phyloP scores from a whole-genome alignment of 2,797 vertebrate genomes.

The Muscicapa comitata region DNA sequence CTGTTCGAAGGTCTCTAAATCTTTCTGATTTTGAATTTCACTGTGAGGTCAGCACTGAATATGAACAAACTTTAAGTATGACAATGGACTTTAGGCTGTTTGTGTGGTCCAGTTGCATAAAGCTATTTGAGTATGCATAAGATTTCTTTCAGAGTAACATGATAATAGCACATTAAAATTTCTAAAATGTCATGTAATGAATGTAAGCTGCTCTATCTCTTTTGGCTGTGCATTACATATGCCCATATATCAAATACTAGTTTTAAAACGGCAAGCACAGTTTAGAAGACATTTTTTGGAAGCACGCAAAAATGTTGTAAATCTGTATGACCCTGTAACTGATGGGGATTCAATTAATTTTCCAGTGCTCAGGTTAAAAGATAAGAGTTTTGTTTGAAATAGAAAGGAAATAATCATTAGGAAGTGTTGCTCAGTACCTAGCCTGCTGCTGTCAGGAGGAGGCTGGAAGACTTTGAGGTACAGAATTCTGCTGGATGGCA shows the following conservation, averaged over 20 bases:
- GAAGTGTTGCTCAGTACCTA: not conserved
- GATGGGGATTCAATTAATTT: not conserved
- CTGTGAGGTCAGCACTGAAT: not conserved
- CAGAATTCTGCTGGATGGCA: not conserved
- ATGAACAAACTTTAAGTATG: not conserved
- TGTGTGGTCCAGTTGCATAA: not conserved
- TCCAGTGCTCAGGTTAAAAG: not conserved
- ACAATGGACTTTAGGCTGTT: not conserved
- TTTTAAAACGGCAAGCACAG: not conserved
- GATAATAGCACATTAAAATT: not conserved
- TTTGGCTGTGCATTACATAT: not conserved
- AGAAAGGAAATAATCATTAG: not conserved
- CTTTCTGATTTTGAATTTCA: not conserved
- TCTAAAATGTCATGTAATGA: not conserved
- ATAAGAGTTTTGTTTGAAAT: not conserved
- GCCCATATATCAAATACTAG: not conserved
- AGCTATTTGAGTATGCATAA: not conserved
- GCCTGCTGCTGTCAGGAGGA: not conserved
- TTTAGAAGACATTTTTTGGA: not conserved
- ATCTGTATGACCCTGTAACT: not conserved
- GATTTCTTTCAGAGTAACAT: not conserved
- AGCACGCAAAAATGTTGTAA: not conserved
- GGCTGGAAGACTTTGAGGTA: not conserved
- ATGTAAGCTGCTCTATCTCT: not conserved
- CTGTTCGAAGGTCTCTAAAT: not conserved